Conservation (phyloP, 2,113 vertebrate genomes). For the Burhinus bistriatus region DNA sequence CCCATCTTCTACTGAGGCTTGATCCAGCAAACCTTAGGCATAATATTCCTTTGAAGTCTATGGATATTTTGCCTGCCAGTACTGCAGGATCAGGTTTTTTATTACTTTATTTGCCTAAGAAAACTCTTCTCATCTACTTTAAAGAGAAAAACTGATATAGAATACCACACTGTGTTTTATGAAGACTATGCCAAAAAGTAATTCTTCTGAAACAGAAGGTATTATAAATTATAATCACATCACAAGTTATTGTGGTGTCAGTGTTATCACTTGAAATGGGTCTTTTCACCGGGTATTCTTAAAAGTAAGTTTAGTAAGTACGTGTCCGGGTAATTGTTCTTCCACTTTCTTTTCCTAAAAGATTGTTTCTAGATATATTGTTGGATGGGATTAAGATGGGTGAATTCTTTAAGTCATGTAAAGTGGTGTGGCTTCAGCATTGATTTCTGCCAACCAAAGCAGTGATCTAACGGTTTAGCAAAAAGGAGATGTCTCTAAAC, state of each 20-base stretch:
- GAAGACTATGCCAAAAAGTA: background rate
- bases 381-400: background rate
- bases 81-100: conserved; percentile 6
- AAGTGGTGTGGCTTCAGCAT: background rate
- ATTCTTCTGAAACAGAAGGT: background rate
- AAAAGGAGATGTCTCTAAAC: background rate
- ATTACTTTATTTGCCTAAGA: conserved; percentile 40
- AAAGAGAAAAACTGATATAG: background rate
- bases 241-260: background rate
- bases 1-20: background rate
- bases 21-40: background rate
- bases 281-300: background rate
- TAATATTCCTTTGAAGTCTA: conserved; percentile 25
- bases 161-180: background rate
- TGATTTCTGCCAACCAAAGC: background rate
- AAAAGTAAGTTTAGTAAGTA: background rate
- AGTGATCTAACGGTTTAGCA: background rate
- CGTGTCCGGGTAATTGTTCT: background rate
- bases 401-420: background rate
- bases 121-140: conserved; percentile 30
- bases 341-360: background rate
- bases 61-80: conserved; percentile 4
- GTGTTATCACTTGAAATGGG: background rate
- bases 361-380: background rate
- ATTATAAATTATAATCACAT: background rate